These are phyloP conservation scores for Perccottus glenii DNA, from an alignment of 2,113 vertebrate species.

Conservation along the genomic window DNA sequence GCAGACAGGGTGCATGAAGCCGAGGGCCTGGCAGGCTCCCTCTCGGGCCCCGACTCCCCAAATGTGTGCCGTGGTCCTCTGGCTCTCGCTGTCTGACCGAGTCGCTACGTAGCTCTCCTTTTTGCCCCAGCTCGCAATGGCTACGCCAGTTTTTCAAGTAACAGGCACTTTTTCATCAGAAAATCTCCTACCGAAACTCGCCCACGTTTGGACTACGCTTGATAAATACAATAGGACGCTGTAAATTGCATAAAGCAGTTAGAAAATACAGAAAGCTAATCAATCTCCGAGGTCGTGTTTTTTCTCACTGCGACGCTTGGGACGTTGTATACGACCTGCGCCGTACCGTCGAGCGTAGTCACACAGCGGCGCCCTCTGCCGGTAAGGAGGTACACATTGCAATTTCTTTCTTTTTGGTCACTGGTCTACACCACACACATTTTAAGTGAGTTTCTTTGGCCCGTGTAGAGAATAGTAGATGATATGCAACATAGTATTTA, in stretches of 20 bases:
- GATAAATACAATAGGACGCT: not conserved
- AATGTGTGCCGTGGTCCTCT: conserved; percentile 62
- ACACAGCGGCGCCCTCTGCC: conserved; percentile 40
- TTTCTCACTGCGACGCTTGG: conserved; percentile 47
- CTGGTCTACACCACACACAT: no score
- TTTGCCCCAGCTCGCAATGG: conserved; percentile 42
- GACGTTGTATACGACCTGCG: conserved; percentile 66
- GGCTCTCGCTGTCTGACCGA: conserved; percentile 45
- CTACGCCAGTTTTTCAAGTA: conserved; percentile 26
- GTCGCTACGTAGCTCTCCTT: conserved; percentile 36
- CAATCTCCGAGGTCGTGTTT: conserved; percentile 21
- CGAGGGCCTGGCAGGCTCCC: conserved; percentile 76
- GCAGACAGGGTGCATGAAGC: conserved; percentile 77
- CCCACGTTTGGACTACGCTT: conserved; percentile 4
- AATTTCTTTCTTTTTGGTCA: not conserved
- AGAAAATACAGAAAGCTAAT: conserved; percentile 24
- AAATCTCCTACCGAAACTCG: conserved; percentile 25
- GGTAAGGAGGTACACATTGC: conserved; percentile 57
- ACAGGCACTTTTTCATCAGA: conserved; percentile 31
- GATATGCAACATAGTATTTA: no score
- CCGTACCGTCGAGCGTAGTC: conserved; percentile 18
- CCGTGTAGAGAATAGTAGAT: not conserved
- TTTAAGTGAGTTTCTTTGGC: no score
- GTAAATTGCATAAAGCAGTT: not conserved
- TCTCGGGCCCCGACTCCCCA: conserved; percentile 76